Evolutionary conservation across 2,113 vertebrate species (phyloP).

Genomic region (Rallus limicola): DNA sequence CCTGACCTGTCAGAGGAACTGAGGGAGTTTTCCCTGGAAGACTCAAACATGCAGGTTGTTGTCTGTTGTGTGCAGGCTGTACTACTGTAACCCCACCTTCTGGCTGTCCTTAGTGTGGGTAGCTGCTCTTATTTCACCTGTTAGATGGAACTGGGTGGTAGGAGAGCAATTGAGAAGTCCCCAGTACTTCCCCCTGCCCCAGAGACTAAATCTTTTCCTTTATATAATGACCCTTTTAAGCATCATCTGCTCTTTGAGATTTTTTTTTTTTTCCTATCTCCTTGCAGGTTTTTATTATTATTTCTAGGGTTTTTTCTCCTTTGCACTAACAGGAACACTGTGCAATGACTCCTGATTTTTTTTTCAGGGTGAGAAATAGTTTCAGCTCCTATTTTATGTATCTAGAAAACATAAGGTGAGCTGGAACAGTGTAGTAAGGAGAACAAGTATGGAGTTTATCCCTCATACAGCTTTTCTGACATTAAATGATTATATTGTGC

Average conservation of each 20-base stretch:
- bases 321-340: not conserved
- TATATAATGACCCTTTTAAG: not conserved
- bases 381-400: not conserved
- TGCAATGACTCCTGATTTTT: not conserved
- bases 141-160: not conserved
- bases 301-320: not conserved
- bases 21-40: conserved; percentile 45
- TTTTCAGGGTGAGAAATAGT: not conserved
- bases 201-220: not conserved
- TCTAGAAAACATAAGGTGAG: not conserved
- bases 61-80: not conserved
- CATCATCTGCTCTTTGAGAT: not conserved
- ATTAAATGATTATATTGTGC: not conserved
- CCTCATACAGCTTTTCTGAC: not conserved
- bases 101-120: not conserved
- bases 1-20: conserved; percentile 70
- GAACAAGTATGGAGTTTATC: not conserved
- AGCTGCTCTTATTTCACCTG: not conserved
- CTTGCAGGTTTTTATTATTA: not conserved
- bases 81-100: not conserved
- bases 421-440: not conserved
- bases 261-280: not conserved
- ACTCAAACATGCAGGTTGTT: conserved; percentile 62
- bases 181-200: not conserved
- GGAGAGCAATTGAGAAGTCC: not conserved